These are phyloP conservation scores for Orthonyx spaldingii DNA, from an alignment of 2,113 vertebrate genomes.

Conservation along the genomic window DNA sequence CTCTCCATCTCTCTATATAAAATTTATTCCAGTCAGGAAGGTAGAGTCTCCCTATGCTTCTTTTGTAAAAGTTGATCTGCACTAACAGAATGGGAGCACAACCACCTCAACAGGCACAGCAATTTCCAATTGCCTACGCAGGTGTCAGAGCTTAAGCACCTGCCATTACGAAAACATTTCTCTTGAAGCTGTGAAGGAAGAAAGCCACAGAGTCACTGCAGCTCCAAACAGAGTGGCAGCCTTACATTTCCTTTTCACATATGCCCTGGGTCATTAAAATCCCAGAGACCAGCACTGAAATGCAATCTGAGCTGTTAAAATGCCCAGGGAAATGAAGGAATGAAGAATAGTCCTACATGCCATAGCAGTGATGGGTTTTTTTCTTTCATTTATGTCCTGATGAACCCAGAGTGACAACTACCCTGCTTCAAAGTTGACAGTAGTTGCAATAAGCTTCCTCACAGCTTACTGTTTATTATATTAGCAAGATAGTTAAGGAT, in stretches of 20 bases:
- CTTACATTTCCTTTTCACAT: background rate
- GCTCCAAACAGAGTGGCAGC: background rate
- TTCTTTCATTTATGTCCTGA: background rate
- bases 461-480: background rate
- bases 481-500: background rate
- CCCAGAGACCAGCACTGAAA: background rate
- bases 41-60: background rate
- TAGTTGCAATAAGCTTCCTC: background rate
- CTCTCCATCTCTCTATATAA: background rate
- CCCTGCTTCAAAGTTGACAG: background rate
- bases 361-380: background rate
- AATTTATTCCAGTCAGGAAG: background rate
- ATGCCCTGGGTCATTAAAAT: background rate
- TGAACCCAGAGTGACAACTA: background rate
- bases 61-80: background rate
- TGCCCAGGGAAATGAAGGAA: background rate
- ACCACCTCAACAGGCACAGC: background rate
- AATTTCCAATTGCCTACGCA: background rate
- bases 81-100: background rate
- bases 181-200: background rate
- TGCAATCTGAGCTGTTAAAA: background rate
- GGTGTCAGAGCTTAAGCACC: background rate
- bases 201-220: background rate
- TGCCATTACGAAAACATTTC: background rate
- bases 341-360: background rate